Evolutionary conservation across 2,888 invertebrate species (phyloP).

Genomic region (Plebejus argus): DNA sequence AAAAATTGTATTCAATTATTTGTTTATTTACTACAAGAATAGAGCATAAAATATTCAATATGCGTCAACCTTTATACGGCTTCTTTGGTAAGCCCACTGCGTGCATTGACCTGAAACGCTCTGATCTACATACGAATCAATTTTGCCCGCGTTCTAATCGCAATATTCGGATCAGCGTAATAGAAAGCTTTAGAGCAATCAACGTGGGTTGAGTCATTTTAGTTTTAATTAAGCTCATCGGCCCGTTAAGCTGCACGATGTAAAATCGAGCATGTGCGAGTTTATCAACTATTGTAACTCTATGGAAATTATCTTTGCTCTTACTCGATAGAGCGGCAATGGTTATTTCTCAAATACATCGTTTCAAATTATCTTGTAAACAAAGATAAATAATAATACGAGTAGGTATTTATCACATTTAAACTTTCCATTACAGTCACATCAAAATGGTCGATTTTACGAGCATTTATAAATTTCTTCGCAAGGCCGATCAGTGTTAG

Average conservation of each 20-base stretch:
- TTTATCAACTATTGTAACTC: constrained; percentile 58
- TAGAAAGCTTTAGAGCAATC: constrained; percentile 58
- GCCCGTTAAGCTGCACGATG: constrained; percentile 64
- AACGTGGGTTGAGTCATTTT: constrained; percentile 68
- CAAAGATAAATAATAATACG: no score
- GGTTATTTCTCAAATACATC: no score
- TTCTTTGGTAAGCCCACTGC: constrained; percentile 24
- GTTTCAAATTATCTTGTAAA: no score
- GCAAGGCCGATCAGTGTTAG: no score
- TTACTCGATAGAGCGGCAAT: neutral
- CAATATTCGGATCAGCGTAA: constrained; percentile 42
- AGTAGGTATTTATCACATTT: no score
- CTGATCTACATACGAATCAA: constrained; percentile 27
- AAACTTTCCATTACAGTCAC: no score
- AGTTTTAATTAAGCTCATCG: constrained; percentile 74
- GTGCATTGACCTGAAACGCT: constrained; percentile 30
- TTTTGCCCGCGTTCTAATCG: constrained; percentile 30
- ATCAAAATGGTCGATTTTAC: no score
- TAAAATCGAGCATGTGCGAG: constrained; percentile 64
- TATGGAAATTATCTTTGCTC: neutral
- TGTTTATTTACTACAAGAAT: constrained; percentile 38
- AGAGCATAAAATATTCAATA: constrained; percentile 20
- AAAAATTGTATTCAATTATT: neutral
- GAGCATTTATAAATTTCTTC: no score
- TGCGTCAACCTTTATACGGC: constrained; percentile 9